These are phyloP conservation scores for Oppia nitens DNA, from an alignment of 1,140 invertebrate species.

Conservation along the genomic window DNA sequence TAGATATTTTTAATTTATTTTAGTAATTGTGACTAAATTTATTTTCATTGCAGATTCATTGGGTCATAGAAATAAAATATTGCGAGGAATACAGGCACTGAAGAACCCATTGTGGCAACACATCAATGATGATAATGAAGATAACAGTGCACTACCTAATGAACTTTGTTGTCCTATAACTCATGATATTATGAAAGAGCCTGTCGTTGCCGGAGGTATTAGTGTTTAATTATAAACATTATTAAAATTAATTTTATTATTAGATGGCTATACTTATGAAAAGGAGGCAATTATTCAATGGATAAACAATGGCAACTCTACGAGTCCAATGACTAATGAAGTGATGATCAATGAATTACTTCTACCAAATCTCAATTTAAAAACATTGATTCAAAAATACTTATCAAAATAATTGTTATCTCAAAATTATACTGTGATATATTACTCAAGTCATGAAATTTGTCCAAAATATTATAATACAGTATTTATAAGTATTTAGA, in stretches of 20 bases:
- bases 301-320: constrained; percentile 49
- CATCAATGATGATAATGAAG: constrained; percentile 13
- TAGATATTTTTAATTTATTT: neutral
- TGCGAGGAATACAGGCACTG: constrained; percentile 23
- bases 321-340: constrained; percentile 59
- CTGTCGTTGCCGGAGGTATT: constrained; percentile 47
- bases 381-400: constrained; percentile 20
- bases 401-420: neutral
- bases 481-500: too few relatives aligned
- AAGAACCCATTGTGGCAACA: constrained; percentile 24
- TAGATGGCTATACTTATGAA: constrained; percentile 60
- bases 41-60: constrained; percentile 26
- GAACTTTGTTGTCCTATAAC: constrained; percentile 67
- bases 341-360: constrained; percentile 37
- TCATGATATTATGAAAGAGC: constrained; percentile 57
- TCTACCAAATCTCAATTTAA: constrained; percentile 33
- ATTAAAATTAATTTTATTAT: constrained; percentile 17
- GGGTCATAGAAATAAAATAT: constrained; percentile 31
- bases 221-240: neutral
- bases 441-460: neutral
- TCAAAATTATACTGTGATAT: neutral
- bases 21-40: constrained; percentile 2
- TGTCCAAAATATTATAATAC: too few relatives aligned
- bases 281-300: constrained; percentile 51
- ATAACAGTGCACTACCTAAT: constrained; percentile 24